phyloP scores from a whole-genome alignment of 2,113 vertebrate species.

The Alces alces region DNA sequence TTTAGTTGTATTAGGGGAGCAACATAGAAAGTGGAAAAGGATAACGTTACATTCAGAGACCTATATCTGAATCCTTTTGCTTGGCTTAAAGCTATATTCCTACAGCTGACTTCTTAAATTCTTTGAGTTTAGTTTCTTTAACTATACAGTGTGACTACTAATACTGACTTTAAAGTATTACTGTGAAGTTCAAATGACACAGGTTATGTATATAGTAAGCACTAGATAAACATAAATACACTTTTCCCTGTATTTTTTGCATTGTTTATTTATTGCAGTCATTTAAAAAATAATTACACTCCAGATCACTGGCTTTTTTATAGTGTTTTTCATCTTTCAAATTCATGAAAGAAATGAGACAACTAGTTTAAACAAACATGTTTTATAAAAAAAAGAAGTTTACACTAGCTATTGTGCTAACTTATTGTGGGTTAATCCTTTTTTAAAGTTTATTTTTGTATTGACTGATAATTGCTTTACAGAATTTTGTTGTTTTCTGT shows the following conservation, averaged over 20 bases:
- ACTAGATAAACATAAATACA: background rate
- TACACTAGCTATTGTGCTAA: background rate
- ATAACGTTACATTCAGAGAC: background rate
- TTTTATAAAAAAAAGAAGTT: background rate
- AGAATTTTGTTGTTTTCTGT: background rate
- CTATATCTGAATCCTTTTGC: background rate
- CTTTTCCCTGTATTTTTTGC: background rate
- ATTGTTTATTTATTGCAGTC: background rate
- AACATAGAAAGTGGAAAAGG: background rate
- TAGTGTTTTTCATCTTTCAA: background rate
- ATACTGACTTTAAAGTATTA: background rate
- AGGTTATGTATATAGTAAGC: background rate
- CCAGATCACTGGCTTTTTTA: background rate
- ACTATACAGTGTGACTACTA: background rate
- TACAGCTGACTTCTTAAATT: background rate
- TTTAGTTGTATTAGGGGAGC: background rate
- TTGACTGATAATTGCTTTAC: background rate
- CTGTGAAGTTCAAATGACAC: background rate
- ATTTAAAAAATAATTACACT: background rate
- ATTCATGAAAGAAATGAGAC: background rate
- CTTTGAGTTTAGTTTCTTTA: background rate
- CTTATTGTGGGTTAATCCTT: background rate
- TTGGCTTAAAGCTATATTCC: background rate
- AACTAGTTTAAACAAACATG: background rate
- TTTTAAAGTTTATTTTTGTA: background rate